These are phyloP conservation scores for Macaria liturata DNA, from an alignment of 2,888 invertebrate species.

Conservation along the genomic window DNA sequence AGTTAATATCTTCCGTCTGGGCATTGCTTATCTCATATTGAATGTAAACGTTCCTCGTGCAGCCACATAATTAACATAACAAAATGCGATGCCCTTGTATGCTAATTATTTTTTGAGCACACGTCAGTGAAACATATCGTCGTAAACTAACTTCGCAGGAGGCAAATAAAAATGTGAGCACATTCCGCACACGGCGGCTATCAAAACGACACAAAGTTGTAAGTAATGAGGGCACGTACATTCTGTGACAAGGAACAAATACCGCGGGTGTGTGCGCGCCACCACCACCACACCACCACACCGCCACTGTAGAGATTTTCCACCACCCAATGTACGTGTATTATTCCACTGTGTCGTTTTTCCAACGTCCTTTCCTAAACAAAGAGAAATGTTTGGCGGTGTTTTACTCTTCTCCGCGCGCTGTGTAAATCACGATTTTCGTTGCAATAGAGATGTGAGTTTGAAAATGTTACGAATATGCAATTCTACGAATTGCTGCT, in stretches of 20 bases:
- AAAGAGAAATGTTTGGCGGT: constrained; percentile 43
- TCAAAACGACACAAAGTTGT: constrained; percentile 42
- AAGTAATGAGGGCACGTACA: constrained; percentile 65
- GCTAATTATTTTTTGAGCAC: constrained; percentile 12
- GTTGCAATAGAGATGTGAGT: constrained; percentile 4
- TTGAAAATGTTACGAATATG: too few species aligned
- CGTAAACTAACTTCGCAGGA: constrained; percentile 23
- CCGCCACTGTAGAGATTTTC: constrained; percentile 49
- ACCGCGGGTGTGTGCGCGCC: constrained; percentile 50
- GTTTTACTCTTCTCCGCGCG: constrained; percentile 23
- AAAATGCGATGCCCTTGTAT: constrained; percentile 11
- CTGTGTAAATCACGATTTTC: constrained; percentile 18
- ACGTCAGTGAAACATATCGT: constrained; percentile 14
- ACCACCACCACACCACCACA: constrained; percentile 16
- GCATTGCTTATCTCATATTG: too few species aligned
- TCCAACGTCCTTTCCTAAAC: constrained; percentile 39
- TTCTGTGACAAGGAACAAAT: constrained; percentile 63
- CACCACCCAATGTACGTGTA: constrained; percentile 43
- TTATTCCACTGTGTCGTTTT: constrained; percentile 43
- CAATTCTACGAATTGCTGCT: too few species aligned
- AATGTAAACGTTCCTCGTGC: constrained; percentile 3
- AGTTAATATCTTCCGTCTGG: too few species aligned
- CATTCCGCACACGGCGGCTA: constrained; percentile 27
- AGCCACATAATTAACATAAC: constrained; percentile 11
- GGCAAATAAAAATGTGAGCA: constrained; percentile 28